A percentile compares a stretch with the other conserved stretches of the same genome.
Evolutionary conservation across 2,888 invertebrate species (phyloP).

Genomic region (Scrobipalpa atriplicella): DNA sequence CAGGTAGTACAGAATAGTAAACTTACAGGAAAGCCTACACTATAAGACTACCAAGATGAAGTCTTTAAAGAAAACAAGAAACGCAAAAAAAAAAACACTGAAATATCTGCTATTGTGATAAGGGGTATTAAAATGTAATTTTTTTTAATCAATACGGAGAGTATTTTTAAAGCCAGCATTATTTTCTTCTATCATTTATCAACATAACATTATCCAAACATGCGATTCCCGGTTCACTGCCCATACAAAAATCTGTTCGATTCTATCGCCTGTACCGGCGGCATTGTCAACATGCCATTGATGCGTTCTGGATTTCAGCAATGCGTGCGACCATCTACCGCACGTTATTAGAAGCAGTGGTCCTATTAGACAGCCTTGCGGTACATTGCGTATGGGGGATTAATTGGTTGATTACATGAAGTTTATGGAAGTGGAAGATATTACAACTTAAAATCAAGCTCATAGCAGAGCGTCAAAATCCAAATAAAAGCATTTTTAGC

Average conservation of each 20-base stretch:
- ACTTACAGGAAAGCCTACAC: too few relatives aligned
- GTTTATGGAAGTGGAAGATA: neutral
- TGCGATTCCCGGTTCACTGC: neutral
- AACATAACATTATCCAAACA: too few relatives aligned
- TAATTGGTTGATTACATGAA: neutral
- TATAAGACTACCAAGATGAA: too few relatives aligned
- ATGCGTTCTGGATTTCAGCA: neutral
- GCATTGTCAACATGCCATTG: conserved; percentile 5
- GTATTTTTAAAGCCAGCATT: too few relatives aligned
- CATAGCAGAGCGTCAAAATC: too few relatives aligned
- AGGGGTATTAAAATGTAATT: too few relatives aligned
- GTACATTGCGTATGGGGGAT: neutral
- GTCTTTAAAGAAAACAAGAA: too few relatives aligned
- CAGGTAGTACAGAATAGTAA: too few relatives aligned
- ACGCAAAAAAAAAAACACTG: too few relatives aligned
- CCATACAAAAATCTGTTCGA: neutral
- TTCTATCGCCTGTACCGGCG: neutral
- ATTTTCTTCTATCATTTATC: neutral
- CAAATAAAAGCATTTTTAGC: too few relatives aligned
- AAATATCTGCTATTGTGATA: too few relatives aligned
- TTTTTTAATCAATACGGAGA: too few relatives aligned
- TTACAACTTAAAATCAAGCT: neutral
- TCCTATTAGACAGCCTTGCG: neutral
- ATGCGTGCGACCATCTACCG: neutral
- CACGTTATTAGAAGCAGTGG: neutral